Conservation (phyloP, 35 echinoderm and acorn worm species). For the Acanthaster planci region DNA sequence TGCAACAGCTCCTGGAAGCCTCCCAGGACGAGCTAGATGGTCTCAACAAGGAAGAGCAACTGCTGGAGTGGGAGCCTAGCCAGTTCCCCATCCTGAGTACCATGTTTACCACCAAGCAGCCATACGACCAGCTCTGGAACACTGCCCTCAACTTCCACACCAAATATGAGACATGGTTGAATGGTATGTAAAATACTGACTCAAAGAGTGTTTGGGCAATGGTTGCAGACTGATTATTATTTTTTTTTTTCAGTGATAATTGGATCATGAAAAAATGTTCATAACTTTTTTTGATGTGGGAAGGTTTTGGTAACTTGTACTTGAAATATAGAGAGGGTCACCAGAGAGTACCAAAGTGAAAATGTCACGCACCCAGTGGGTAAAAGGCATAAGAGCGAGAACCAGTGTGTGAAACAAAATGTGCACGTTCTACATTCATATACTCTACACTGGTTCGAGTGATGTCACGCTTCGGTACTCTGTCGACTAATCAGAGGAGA, state of each 20-base stretch:
- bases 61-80: slow-evolving; percentile 96
- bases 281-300: too few relatives aligned
- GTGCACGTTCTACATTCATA: too few relatives aligned
- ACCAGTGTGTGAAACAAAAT: too few relatives aligned
- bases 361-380: too few relatives aligned
- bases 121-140: slow-evolving; percentile 95
- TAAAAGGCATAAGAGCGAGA: too few relatives aligned
- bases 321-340: too few relatives aligned
- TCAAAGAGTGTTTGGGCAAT: not conserved
- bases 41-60: slow-evolving; percentile 91
- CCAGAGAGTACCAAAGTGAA: too few relatives aligned
- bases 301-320: too few relatives aligned
- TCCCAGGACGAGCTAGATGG: slow-evolving; percentile 87
- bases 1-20: slow-evolving; percentile 83
- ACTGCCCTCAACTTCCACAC: slow-evolving; percentile 97
- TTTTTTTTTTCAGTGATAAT: not conserved
- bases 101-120: slow-evolving; percentile 78
- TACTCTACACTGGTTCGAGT: too few relatives aligned
- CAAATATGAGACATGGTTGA: slow-evolving; percentile 90
- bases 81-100: slow-evolving; percentile 75
- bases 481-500: too few relatives aligned
- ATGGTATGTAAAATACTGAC: slow-evolving; percentile 55
- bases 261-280: not conserved
- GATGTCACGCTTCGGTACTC: too few relatives aligned
- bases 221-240: not conserved